A percentile compares a stretch with the other conserved stretches of the same genome.
Conservation (phyloP, 2,797 vertebrate genomes). For the Protonibea diacanthus region DNA sequence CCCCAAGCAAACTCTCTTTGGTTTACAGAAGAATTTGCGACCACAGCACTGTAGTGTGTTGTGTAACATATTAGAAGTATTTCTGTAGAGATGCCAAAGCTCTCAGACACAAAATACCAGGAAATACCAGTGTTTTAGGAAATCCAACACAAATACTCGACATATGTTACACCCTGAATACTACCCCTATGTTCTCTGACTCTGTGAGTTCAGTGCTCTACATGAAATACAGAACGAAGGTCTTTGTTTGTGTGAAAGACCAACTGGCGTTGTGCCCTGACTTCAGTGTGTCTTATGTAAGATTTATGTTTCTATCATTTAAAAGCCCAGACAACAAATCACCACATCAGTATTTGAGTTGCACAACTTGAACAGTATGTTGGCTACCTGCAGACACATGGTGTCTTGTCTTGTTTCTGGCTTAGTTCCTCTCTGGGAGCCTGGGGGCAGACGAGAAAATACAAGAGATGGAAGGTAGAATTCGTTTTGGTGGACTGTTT, state of each 20-base stretch:
- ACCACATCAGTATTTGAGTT: slow-evolving; percentile 24
- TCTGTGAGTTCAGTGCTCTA: slow-evolving; percentile 27
- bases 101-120: slow-evolving; percentile 67
- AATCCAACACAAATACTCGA: slow-evolving; percentile 72
- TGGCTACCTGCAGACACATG: slow-evolving; percentile 20
- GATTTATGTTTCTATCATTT: slow-evolving; percentile 26
- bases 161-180: slow-evolving; percentile 57
- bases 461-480: slow-evolving; percentile 61
- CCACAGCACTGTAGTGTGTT: slow-evolving; percentile 55
- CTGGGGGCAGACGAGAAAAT: slow-evolving; percentile 54
- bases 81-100: slow-evolving; percentile 57
- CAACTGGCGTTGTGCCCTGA: slow-evolving; percentile 5
- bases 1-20: slow-evolving; percentile 55
- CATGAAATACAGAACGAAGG: slow-evolving; percentile 8
- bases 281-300: slow-evolving; percentile 28
- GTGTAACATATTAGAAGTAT: slow-evolving; percentile 66
- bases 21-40: slow-evolving; percentile 53
- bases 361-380: slow-evolving; percentile 25
- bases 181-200: slow-evolving; percentile 19
- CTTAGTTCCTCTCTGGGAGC: slow-evolving; percentile 44
- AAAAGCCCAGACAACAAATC: slow-evolving; percentile 40
- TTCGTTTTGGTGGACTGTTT: slow-evolving; percentile 56
- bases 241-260: slow-evolving; percentile 22
- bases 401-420: slow-evolving; percentile 51
- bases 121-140: slow-evolving; percentile 72